Percentiles rank a stretch among this genome's conserved stretches.
phyloP scores from a whole-genome alignment of 2,888 invertebrate genomes.

The Ariolimax columbianus region DNA sequence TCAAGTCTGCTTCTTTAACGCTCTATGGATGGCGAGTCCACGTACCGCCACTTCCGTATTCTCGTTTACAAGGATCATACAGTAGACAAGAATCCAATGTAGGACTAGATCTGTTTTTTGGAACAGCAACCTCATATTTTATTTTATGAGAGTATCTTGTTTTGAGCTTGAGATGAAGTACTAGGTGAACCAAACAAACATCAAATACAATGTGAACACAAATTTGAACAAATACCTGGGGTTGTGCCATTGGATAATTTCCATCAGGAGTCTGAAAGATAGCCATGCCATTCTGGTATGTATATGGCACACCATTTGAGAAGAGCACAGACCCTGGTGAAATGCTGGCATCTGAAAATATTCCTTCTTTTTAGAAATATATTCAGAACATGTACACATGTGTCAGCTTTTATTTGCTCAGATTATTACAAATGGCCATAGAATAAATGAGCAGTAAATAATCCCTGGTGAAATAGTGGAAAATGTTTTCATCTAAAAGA shows the following conservation, averaged over 20 bases:
- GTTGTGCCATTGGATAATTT: conserved; percentile 66
- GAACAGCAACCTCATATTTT: too few species aligned
- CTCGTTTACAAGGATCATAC: too few species aligned
- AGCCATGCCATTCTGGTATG: conserved; percentile 80
- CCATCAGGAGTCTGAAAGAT: conserved; percentile 78
- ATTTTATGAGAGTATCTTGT: too few species aligned
- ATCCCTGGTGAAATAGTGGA: too few species aligned
- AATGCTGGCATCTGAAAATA: conserved; percentile 76
- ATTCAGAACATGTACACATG: not conserved
- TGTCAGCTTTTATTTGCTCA: not conserved
- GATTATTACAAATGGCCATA: not conserved
- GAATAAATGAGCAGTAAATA: too few species aligned
- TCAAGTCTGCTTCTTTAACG: too few species aligned
- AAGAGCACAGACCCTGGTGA: conserved; percentile 81
- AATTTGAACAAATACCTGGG: conserved; percentile 61
- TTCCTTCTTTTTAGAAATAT: not conserved
- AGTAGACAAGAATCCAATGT: too few species aligned
- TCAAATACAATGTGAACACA: not conserved
- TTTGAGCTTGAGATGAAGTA: too few species aligned
- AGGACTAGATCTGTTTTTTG: too few species aligned
- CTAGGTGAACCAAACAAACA: not conserved
- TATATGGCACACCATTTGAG: conserved; percentile 81
- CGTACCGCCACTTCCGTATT: too few species aligned
- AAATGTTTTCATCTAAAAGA: too few species aligned
- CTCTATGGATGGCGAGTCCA: too few species aligned